Percentiles rank a stretch among this genome's conserved stretches.
phyloP scores from a whole-genome alignment of 2,888 invertebrate genomes.

The Chrysolina oricalcia region DNA sequence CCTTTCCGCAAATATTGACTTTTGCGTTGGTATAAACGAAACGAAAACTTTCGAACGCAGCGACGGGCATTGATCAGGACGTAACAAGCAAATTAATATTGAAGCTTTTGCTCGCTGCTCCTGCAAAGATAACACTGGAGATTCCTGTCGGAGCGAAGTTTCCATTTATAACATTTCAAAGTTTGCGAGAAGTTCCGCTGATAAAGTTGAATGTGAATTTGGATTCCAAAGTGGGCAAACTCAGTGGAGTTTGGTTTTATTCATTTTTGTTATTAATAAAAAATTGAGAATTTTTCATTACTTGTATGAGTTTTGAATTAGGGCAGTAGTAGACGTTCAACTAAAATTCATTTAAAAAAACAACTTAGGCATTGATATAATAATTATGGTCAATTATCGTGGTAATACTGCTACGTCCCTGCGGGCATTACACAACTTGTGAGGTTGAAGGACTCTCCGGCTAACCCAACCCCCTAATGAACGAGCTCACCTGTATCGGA shows the following conservation, averaged over 20 bases:
- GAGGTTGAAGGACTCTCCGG: too few relatives aligned
- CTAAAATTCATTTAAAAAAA: too few relatives aligned
- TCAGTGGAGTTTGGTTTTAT: neutral
- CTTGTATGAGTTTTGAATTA: too few relatives aligned
- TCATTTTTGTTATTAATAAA: neutral
- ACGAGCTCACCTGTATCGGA: too few relatives aligned
- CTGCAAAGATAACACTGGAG: constrained; percentile 14
- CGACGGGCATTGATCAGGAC: constrained; percentile 9
- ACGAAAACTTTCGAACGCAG: constrained; percentile 9
- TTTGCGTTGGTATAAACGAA: constrained; percentile 3
- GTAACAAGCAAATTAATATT: constrained; percentile 22
- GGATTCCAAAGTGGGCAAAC: neutral
- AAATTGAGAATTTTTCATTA: neutral
- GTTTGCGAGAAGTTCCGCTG: constrained; percentile 11
- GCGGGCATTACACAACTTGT: too few relatives aligned
- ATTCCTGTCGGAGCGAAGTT: constrained; percentile 11
- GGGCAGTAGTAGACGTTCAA: too few relatives aligned
- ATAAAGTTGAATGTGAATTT: constrained; percentile 15
- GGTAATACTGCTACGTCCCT: too few relatives aligned
- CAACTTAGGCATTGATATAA: too few relatives aligned
- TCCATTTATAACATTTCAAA: neutral
- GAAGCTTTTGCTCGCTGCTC: neutral
- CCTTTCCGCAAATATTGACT: constrained; percentile 15
- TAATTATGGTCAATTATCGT: too few relatives aligned
- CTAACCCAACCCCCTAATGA: too few relatives aligned